phyloP scores from a whole-genome alignment of 2,113 vertebrate genomes.

The Periophthalmus modestus region DNA sequence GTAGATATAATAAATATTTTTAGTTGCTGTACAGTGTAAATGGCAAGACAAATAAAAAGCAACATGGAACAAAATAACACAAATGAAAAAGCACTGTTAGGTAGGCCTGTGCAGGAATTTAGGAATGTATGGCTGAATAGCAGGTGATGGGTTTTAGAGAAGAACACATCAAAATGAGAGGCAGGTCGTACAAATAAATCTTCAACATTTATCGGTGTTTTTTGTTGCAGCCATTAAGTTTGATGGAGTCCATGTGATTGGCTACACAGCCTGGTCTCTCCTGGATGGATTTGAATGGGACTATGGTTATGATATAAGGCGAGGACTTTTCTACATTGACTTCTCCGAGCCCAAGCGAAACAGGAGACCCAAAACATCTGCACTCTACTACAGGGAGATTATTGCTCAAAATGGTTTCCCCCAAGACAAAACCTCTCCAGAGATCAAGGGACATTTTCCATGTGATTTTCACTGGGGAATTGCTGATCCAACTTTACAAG shows the following conservation, averaged over 20 bases:
- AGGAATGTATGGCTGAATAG: too few species aligned
- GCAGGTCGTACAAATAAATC: background rate
- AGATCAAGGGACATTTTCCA: slow-evolving; percentile 82
- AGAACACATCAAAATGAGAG: background rate
- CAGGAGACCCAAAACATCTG: slow-evolving; percentile 88
- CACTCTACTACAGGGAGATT: slow-evolving; percentile 86
- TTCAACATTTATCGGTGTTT: background rate
- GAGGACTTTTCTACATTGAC: slow-evolving; percentile 91
- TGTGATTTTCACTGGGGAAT: slow-evolving; percentile 94
- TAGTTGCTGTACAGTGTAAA: too few species aligned
- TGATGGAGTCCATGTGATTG: slow-evolving; percentile 85
- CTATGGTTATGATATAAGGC: slow-evolving; percentile 80
- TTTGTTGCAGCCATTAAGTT: slow-evolving; percentile 80
- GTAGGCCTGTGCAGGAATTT: too few species aligned
- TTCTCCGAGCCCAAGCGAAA: slow-evolving; percentile 79
- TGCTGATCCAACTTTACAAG: slow-evolving; percentile 89
- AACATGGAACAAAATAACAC: background rate
- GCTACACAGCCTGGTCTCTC: slow-evolving; percentile 92
- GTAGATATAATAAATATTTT: background rate
- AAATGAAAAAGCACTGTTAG: too few species aligned
- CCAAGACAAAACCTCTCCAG: slow-evolving; percentile 56
- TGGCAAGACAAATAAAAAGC: too few species aligned
- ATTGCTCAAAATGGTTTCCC: slow-evolving; percentile 86
- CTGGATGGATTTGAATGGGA: slow-evolving; percentile 97
- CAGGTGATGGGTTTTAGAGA: too few species aligned